Percentiles rank a stretch among this genome's conserved stretches.
Evolutionary conservation across 2,797 vertebrate genomes (phyloP).

Genomic region (Diplodus puntazzo): DNA sequence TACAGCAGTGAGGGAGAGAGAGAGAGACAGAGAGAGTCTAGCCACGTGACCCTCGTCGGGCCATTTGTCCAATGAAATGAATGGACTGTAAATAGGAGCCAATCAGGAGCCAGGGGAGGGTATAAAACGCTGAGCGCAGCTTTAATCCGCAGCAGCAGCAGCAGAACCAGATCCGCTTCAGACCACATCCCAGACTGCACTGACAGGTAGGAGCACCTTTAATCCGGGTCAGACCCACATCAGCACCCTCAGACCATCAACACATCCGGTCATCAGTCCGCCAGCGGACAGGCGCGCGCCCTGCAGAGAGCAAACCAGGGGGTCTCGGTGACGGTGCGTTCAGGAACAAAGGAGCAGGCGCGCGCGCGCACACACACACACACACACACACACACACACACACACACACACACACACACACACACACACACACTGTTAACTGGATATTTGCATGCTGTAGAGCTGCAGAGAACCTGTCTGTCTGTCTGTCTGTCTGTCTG

Average conservation of each 20-base stretch:
- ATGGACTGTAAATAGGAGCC: conserved; percentile 95
- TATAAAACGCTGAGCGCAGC: conserved; percentile 63
- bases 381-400: not conserved
- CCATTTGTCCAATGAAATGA: conserved; percentile 90
- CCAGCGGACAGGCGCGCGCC: too few species aligned
- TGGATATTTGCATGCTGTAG: not conserved
- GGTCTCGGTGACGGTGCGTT: not conserved
- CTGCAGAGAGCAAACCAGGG: not conserved
- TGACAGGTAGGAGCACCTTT: conserved; percentile 61
- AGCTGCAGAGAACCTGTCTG: conserved; percentile 10
- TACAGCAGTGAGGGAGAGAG: not conserved
- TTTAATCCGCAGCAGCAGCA: conserved; percentile 72
- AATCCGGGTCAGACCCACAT: conserved; percentile 8
- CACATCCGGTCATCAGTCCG: not conserved
- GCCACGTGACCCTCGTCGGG: conserved; percentile 37
- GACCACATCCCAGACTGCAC: conserved; percentile 27
- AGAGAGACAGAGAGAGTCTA: not conserved
- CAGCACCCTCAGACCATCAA: not conserved
- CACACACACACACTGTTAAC: not conserved
- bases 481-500: conserved; percentile 4
- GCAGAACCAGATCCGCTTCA: conserved; percentile 42
- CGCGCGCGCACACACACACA: not conserved
- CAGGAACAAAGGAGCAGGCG: conserved; percentile 41
- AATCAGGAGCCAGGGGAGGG: conserved; percentile 82
- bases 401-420: not conserved